Evolutionary conservation across 2,113 vertebrate genomes (phyloP).

Genomic region (Philantomba maxwellii): DNA sequence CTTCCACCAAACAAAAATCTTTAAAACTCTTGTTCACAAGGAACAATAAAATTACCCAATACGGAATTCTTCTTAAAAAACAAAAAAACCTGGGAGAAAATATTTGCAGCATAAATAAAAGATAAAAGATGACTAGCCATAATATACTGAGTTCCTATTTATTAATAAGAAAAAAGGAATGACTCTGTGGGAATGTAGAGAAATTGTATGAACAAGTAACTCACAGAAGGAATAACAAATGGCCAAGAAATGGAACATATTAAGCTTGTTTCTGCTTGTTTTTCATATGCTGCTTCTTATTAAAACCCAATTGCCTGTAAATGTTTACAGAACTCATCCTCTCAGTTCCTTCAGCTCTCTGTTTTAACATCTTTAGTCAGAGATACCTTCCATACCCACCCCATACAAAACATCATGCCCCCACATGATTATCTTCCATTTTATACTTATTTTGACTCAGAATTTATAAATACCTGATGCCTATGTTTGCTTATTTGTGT

Average conservation of each 20-base stretch:
- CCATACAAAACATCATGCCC: neutral
- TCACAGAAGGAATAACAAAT: neutral
- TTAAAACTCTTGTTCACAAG: neutral
- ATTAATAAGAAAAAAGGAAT: neutral
- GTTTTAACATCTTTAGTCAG: neutral
- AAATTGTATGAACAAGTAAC: neutral
- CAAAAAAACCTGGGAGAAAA: neutral
- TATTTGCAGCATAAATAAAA: neutral
- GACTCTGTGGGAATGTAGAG: neutral
- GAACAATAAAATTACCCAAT: neutral
- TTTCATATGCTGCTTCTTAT: neutral
- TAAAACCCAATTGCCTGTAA: neutral
- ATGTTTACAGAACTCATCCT: neutral
- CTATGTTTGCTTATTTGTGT: neutral
- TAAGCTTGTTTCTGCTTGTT: neutral
- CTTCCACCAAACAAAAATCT: neutral
- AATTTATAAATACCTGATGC: neutral
- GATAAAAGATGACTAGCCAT: neutral
- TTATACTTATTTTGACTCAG: neutral
- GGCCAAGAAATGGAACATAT: neutral
- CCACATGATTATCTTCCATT: neutral
- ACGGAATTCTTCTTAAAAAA: neutral
- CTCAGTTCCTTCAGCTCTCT: neutral
- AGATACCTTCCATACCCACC: neutral
- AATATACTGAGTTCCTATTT: neutral